A percentile compares a stretch with the other conserved stretches of the same genome.
Conservation (phyloP, 2,113 vertebrate species). For the Periophthalmodon schlosseri region DNA sequence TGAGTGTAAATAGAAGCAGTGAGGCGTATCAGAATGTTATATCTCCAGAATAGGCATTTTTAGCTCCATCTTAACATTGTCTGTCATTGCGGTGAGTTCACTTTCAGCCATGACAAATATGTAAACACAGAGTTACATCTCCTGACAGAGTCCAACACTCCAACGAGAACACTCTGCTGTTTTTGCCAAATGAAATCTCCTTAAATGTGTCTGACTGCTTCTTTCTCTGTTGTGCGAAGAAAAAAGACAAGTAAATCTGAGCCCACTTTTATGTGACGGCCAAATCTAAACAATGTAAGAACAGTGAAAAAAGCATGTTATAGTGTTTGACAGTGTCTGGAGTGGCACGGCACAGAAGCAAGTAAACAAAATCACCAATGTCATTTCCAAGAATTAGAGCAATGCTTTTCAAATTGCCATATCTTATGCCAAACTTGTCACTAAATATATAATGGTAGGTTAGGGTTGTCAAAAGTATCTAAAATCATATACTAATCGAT, state of each 20-base stretch:
- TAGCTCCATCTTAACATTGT: neutral
- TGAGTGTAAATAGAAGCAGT: neutral
- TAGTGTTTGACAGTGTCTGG: slow-evolving; percentile 34
- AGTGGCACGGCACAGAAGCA: slow-evolving; percentile 20
- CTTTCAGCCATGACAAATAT: slow-evolving; percentile 46
- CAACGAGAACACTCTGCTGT: slow-evolving; percentile 42
- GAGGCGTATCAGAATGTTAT: neutral
- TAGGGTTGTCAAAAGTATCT: too few species aligned
- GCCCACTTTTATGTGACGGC: slow-evolving; percentile 9
- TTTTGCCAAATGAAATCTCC: slow-evolving; percentile 57
- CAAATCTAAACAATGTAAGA: slow-evolving; percentile 28
- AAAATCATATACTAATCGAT: too few species aligned
- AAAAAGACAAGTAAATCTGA: neutral
- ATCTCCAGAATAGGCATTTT: neutral
- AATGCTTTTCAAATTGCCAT: slow-evolving; percentile 17
- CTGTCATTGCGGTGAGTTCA: slow-evolving; percentile 53
- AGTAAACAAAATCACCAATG: slow-evolving; percentile 25
- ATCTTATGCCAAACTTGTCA: neutral
- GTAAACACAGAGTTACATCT: slow-evolving; percentile 48
- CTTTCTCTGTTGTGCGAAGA: slow-evolving; percentile 17
- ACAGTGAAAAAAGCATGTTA: slow-evolving; percentile 14
- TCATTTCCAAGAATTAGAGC: slow-evolving; percentile 50
- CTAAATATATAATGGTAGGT: too few species aligned
- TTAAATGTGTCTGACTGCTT: slow-evolving; percentile 26
- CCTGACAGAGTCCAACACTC: slow-evolving; percentile 46